Evolutionary conservation across 1,140 invertebrate species (phyloP).

Genomic region (Branchinecta lindahli): DNA sequence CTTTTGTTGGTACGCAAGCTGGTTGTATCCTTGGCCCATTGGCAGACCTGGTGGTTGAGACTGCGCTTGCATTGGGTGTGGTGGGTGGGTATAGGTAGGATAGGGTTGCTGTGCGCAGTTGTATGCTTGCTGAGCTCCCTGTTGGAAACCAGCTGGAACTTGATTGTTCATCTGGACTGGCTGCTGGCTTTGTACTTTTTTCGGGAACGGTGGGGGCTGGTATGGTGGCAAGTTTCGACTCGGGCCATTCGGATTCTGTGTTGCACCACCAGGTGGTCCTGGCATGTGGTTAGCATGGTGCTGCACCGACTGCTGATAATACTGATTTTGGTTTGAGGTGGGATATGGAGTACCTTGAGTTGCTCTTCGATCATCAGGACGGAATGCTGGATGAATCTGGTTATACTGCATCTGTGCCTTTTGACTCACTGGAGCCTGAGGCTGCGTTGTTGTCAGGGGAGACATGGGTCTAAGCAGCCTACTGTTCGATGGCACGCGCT

Average conservation of each 20-base stretch:
- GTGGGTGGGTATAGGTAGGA: constrained; percentile 23
- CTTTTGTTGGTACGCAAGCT: constrained; percentile 12
- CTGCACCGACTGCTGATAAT: constrained; percentile 16
- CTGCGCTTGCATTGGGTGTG: constrained; percentile 32
- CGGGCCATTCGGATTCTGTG: constrained; percentile 25
- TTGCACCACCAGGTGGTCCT: neutral
- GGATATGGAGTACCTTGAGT: constrained; percentile 12
- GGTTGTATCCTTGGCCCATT: constrained; percentile 17
- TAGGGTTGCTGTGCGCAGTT: constrained; percentile 39
- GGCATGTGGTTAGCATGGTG: constrained; percentile 12
- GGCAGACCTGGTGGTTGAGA: constrained; percentile 28
- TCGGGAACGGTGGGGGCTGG: constrained; percentile 37
- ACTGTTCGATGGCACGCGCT: constrained; percentile 22
- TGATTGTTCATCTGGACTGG: neutral
- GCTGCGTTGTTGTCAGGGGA: constrained; percentile 9
- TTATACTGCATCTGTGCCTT: constrained; percentile 5
- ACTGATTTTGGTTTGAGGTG: neutral
- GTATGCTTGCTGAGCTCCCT: constrained; percentile 34
- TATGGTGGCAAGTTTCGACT: constrained; percentile 39
- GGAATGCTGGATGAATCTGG: constrained; percentile 15
- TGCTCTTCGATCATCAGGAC: neutral
- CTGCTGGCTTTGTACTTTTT: constrained; percentile 27
- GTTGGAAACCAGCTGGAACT: neutral
- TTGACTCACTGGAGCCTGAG: neutral
- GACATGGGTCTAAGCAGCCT: constrained; percentile 23